phyloP scores from a whole-genome alignment of 2,113 vertebrate genomes.

The Aplodontia rufa region DNA sequence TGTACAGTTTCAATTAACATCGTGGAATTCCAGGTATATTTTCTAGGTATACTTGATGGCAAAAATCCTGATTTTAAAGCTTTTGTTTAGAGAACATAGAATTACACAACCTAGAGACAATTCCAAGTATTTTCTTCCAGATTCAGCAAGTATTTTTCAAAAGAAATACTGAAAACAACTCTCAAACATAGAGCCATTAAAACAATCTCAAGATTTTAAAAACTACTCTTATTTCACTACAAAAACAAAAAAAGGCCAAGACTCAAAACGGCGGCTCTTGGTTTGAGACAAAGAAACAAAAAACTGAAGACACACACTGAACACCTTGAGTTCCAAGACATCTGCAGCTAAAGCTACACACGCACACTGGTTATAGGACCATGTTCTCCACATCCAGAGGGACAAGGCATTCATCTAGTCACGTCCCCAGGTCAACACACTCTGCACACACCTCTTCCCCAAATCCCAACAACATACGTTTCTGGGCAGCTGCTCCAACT shows the following conservation, averaged over 20 bases:
- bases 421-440: no score
- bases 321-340: no score
- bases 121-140: background rate
- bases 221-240: background rate
- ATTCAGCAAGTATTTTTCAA: background rate
- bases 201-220: background rate
- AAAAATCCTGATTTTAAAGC: background rate
- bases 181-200: background rate
- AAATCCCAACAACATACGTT: accelerated
- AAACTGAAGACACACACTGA: background rate
- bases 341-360: background rate
- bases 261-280: background rate
- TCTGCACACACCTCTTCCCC: background rate
- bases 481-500: background rate
- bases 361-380: background rate
- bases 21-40: background rate
- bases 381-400: no score
- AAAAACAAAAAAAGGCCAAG: background rate
- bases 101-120: background rate
- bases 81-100: background rate
- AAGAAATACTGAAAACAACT: background rate
- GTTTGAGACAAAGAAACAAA: background rate
- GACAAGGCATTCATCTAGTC: background rate
- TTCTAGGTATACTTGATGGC: background rate
- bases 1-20: background rate